These are phyloP conservation scores for Callosobruchus maculatus DNA, from an alignment of 2,888 invertebrate species.

Conservation along the genomic window DNA sequence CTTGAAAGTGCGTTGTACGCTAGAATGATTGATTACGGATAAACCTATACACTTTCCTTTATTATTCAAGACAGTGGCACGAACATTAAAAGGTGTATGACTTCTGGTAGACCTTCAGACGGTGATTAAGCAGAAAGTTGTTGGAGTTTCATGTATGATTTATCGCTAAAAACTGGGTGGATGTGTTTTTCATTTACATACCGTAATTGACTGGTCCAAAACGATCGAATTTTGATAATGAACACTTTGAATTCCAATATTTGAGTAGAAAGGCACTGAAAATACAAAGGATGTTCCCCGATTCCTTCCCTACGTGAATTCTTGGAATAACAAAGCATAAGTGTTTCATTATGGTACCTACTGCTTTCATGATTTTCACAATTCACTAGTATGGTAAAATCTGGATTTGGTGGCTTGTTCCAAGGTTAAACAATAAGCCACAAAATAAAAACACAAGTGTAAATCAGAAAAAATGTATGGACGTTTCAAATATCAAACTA, in stretches of 20 bases:
- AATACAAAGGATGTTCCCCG: no score
- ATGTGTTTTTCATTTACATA: background rate
- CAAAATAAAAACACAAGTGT: no score
- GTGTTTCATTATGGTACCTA: no score
- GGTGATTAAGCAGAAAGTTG: background rate
- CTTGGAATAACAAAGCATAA: no score
- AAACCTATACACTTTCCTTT: background rate
- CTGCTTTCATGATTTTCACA: no score
- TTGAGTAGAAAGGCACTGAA: background rate
- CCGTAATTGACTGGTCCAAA: background rate
- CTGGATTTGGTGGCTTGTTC: no score
- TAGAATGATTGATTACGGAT: background rate
- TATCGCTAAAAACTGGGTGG: background rate
- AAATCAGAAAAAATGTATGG: no score
- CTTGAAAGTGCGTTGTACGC: background rate
- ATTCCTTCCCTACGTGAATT: no score
- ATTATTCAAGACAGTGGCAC: background rate
- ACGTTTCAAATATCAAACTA: no score
- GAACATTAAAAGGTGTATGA: background rate
- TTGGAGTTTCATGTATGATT: background rate
- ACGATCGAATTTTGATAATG: background rate
- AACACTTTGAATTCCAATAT: background rate
- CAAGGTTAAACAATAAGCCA: no score
- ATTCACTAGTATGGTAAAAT: no score
- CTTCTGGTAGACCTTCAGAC: background rate